Base-by-base conservation (phyloP, 2,113 vertebrate species). In the Manacus vitellinus region DNA sequence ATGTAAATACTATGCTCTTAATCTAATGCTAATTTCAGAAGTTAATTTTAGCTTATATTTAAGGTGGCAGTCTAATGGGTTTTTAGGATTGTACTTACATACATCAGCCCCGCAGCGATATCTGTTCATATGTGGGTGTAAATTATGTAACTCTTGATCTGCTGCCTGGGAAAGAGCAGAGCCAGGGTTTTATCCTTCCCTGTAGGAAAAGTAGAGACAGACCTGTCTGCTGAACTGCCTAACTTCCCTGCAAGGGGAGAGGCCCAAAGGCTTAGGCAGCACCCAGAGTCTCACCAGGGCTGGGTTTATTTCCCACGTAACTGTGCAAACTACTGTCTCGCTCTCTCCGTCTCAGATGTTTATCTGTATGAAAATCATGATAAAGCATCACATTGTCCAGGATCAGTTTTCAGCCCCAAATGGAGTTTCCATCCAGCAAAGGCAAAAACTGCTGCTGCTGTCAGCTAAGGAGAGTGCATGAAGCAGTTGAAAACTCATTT, bases 41-140 rank as follows among this genome's bases (percentile, higher is more conserved):
- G 66, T 89, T 91, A 95, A 91, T 87, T 95, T 91, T 89, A 87
- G 54, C 62, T 68, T 54, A 4, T 65, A 54, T 85, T 92, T 87
- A 79, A 79, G 81, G 84, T 96, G 94, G 72, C 94, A 96, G 86
- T 87, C 93, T 95, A 91, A 94, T 94, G 86, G 83, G 46, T 94
- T 95, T 81, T 74, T 91, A 78, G 92, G 75, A 46, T 46, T 77
- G 76, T 80, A 7, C 83, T 80, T 75, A 14, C 10, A 20, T 7
- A 20, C 67, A 73, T 85, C 91, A 95, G 85, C 86, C 79, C 73
- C 19, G 39, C 86, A 92, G 92, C 13, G 35, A 43, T 78, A 78
- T 44, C 88, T 41, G 21, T 78, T 86, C 23, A 2, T 5, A 3
- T 5, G 95, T 95, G 93, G 94, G 95, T 92, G 96, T 74, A 1